Evolutionary conservation across 2,888 invertebrate genomes (phyloP).

Genomic region (Microctonus brassicae): DNA sequence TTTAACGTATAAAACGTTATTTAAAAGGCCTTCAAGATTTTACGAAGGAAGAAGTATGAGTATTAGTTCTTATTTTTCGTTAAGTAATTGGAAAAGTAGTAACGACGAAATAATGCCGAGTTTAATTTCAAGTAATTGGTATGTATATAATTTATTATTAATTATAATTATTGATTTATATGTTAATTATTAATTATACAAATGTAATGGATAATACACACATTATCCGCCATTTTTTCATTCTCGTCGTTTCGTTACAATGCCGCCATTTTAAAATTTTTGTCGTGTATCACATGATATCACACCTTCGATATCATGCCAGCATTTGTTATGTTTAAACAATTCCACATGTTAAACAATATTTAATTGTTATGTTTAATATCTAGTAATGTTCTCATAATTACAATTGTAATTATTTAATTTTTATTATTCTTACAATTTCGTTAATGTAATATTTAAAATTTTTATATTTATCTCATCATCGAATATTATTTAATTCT

Average conservation of each 20-base stretch:
- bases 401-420: no score
- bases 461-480: no score
- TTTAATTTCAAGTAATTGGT: slow-evolving; percentile 77
- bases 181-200: background rate
- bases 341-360: background rate
- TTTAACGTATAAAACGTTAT: slow-evolving; percentile 21
- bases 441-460: no score
- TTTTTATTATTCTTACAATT: no score
- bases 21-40: slow-evolving; percentile 60
- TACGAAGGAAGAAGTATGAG: slow-evolving; percentile 69
- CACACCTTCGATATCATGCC: background rate
- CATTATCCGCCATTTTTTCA: slow-evolving; percentile 7
- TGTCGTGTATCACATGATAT: background rate
- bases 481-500: no score
- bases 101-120: slow-evolving; percentile 73
- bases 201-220: background rate
- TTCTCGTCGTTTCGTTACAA: slow-evolving; percentile 26
- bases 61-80: slow-evolving; percentile 64
- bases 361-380: no score
- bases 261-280: slow-evolving; percentile 54
- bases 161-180: no score
- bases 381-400: no score
- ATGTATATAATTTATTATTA: slow-evolving; percentile 70
- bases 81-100: slow-evolving; percentile 67
- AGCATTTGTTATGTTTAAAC: background rate